A percentile compares a stretch with the other conserved stretches of the same genome.
These are phyloP conservation scores for Cephonodes hylas DNA, from an alignment of 2,888 invertebrate genomes.

Conservation along the genomic window DNA sequence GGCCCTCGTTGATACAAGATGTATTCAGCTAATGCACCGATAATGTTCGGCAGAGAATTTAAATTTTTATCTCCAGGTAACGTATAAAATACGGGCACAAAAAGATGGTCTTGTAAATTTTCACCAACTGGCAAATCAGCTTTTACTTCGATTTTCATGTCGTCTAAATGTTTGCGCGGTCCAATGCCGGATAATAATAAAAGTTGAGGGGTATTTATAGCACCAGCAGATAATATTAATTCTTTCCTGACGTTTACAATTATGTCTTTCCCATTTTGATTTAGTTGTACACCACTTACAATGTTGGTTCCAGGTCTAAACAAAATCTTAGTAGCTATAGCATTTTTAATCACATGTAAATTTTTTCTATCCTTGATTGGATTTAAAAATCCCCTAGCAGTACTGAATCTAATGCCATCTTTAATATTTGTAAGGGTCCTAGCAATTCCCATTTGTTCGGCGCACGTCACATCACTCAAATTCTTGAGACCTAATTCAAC, in stretches of 20 bases:
- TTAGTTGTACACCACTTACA: slow-evolving; percentile 59
- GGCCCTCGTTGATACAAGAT: slow-evolving; percentile 71
- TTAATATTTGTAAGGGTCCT: slow-evolving; percentile 66
- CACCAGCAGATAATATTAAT: slow-evolving; percentile 73
- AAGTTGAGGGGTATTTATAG: slow-evolving; percentile 76
- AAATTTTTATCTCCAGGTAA: slow-evolving; percentile 42
- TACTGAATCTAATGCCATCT: slow-evolving; percentile 70
- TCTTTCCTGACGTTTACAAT: slow-evolving; percentile 65
- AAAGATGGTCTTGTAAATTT: slow-evolving; percentile 78
- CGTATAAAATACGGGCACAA: slow-evolving; percentile 56
- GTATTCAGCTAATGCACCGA: slow-evolving; percentile 63
- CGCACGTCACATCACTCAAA: slow-evolving; percentile 61
- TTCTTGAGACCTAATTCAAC: slow-evolving; percentile 64
- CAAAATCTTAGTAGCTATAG: slow-evolving; percentile 75
- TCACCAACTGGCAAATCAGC: slow-evolving; percentile 74
- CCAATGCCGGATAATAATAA: slow-evolving; percentile 78
- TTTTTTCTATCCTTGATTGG: slow-evolving; percentile 59
- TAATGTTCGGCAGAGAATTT: slow-evolving; percentile 40
- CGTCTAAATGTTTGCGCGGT: slow-evolving; percentile 59
- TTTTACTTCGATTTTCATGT: slow-evolving; percentile 58
- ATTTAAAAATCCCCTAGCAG: slow-evolving; percentile 77
- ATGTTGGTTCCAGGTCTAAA: slow-evolving; percentile 72
- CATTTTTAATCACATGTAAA: slow-evolving; percentile 71
- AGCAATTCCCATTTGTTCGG: slow-evolving; percentile 71
- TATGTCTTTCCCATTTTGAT: slow-evolving; percentile 55